phyloP scores from a whole-genome alignment of 2,113 vertebrate species.

The Brachyistius frenatus region DNA sequence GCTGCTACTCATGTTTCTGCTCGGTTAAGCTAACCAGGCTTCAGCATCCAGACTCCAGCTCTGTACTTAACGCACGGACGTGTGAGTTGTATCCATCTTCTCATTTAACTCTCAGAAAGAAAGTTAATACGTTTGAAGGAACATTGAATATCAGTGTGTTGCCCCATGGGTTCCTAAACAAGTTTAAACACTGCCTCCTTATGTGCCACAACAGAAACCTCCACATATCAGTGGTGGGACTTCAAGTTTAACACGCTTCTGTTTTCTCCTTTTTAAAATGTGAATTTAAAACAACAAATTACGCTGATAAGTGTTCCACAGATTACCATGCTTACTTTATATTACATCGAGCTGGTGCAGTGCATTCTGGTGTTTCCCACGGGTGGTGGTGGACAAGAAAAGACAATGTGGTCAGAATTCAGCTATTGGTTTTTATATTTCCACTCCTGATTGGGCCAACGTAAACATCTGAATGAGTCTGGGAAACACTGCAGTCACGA shows the following conservation, averaged over 20 bases:
- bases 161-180: no score
- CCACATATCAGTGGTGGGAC: no score
- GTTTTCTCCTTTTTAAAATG: not conserved
- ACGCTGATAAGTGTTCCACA: constrained; percentile 65
- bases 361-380: constrained; percentile 64
- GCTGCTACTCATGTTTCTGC: not conserved
- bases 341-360: constrained; percentile 36
- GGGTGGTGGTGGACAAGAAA: constrained; percentile 37
- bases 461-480: constrained; percentile 35
- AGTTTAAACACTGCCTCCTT: no score
- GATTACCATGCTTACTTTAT: constrained; percentile 44
- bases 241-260: not conserved
- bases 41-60: not conserved
- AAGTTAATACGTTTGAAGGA: no score
- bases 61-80: not conserved
- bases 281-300: constrained; percentile 11
- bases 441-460: constrained; percentile 37
- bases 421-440: constrained; percentile 23
- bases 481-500: constrained; percentile 60
- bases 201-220: no score
- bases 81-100: no score
- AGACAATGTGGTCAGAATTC: constrained; percentile 25
- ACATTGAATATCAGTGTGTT: no score
- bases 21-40: constrained; percentile 4
- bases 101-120: no score